Conservation (phyloP, 2,888 invertebrate genomes). For the Hanleya hanleyi region DNA sequence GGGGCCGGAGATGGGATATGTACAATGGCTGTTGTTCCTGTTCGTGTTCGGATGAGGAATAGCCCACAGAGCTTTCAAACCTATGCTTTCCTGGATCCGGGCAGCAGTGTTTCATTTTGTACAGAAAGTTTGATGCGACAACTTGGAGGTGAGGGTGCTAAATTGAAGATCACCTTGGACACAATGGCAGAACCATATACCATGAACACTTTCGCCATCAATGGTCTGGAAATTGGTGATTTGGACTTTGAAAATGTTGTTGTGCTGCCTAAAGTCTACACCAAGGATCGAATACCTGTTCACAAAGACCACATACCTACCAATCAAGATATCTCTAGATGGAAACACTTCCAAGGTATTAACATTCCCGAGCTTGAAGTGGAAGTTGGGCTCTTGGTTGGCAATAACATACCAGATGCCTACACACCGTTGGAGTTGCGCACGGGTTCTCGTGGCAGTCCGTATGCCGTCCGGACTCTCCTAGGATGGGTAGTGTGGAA, state of each 20-base stretch:
- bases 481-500: slow-evolving; percentile 30
- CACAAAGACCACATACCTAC: slow-evolving; percentile 23
- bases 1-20: slow-evolving; percentile 12
- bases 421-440: slow-evolving; percentile 20
- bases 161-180: slow-evolving; percentile 6
- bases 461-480: slow-evolving; percentile 17
- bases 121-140: slow-evolving; percentile 4
- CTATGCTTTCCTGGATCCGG: slow-evolving; percentile 18
- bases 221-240: slow-evolving; percentile 19
- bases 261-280: slow-evolving; percentile 26
- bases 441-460: slow-evolving; percentile 21
- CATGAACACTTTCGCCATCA: not conserved
- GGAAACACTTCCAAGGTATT: slow-evolving; percentile 26
- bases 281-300: slow-evolving; percentile 31
- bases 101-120: slow-evolving; percentile 23
- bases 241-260: slow-evolving; percentile 12
- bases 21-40: slow-evolving; percentile 20
- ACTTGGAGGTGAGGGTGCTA: not conserved
- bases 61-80: not conserved
- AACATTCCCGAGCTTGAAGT: slow-evolving; percentile 20
- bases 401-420: slow-evolving; percentile 24
- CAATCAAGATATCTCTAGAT: slow-evolving; percentile 24
- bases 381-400: slow-evolving; percentile 17
- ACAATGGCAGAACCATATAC: slow-evolving; percentile 7
- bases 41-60: slow-evolving; percentile 6